Conservation (phyloP, 2,888 invertebrate species). For the Calameuta filiformis region DNA sequence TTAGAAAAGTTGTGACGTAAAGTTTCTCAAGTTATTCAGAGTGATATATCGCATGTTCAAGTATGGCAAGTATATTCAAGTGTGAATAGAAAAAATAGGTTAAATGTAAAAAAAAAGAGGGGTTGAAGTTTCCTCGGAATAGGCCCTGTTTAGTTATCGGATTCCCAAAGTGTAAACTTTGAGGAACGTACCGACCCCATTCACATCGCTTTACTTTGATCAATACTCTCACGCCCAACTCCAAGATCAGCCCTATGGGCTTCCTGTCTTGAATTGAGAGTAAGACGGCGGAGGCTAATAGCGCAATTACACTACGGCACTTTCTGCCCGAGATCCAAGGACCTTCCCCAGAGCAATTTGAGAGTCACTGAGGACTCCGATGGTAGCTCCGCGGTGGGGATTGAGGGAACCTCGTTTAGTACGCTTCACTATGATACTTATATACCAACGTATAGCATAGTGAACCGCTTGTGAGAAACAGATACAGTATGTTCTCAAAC, state of each 20-base stretch:
- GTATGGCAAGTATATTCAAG: neutral
- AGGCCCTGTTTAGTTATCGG: slow-evolving; percentile 55
- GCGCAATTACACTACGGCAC: slow-evolving; percentile 63
- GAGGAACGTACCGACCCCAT: slow-evolving; percentile 10
- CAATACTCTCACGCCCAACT: slow-evolving; percentile 50
- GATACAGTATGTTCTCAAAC: neutral
- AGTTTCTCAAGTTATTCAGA: neutral
- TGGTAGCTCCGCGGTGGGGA: slow-evolving; percentile 65
- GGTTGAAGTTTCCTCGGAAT: slow-evolving; percentile 46
- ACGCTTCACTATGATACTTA: slow-evolving; percentile 6
- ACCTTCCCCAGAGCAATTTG: slow-evolving; percentile 67
- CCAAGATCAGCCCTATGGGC: slow-evolving; percentile 47
- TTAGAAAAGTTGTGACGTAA: neutral
- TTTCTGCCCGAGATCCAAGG: slow-evolving; percentile 69
- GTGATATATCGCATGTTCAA: neutral
- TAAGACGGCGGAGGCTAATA: slow-evolving; percentile 59
- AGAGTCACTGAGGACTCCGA: slow-evolving; percentile 63
- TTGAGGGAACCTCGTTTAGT: slow-evolving; percentile 53
- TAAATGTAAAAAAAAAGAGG: slow-evolving; percentile 6
- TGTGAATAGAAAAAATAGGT: neutral
- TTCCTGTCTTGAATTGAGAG: slow-evolving; percentile 38
- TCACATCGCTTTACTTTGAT: slow-evolving; percentile 57
- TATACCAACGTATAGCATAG: slow-evolving; percentile 19
- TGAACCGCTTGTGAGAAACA: slow-evolving; percentile 41
- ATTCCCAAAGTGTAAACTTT: neutral